Percentiles rank a stretch among this genome's conserved stretches.
Evolutionary conservation across 2,797 vertebrate genomes (phyloP).

Genomic region (Champsocephalus esox): DNA sequence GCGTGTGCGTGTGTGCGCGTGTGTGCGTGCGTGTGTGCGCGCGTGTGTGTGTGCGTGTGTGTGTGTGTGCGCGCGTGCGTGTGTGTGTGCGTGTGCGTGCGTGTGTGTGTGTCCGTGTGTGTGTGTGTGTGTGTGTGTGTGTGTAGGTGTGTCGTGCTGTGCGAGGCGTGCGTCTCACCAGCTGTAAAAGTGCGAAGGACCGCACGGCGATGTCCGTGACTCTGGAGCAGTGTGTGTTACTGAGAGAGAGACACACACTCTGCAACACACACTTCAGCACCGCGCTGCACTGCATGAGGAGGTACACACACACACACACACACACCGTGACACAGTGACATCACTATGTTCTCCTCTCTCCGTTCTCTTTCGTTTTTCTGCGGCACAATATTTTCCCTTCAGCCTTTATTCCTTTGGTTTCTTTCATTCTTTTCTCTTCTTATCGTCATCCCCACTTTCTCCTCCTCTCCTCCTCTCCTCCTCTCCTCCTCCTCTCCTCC

Average conservation of each 20-base stretch:
- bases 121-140: slow-evolving; percentile 29
- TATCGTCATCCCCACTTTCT: too few relatives aligned
- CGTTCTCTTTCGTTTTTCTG: too few relatives aligned
- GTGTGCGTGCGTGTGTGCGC: slow-evolving; percentile 13
- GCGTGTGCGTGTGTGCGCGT: slow-evolving; percentile 83
- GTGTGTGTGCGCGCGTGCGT: slow-evolving; percentile 53
- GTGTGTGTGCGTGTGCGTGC: slow-evolving; percentile 88
- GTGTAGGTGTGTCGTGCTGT: slow-evolving; percentile 88
- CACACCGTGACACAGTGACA: too few relatives aligned
- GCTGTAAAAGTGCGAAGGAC: slow-evolving; percentile 94
- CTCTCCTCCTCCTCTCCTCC: not conserved
- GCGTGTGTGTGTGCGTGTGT: slow-evolving; percentile 22
- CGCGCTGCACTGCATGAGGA: slow-evolving; percentile 92
- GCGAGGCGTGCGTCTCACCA: slow-evolving; percentile 91
- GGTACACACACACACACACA: slow-evolving; percentile 54
- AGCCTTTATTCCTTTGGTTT: too few relatives aligned
- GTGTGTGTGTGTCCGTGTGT: slow-evolving; percentile 8
- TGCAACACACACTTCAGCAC: slow-evolving; percentile 87
- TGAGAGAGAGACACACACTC: slow-evolving; percentile 88
- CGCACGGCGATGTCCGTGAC: slow-evolving; percentile 94
- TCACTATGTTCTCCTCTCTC: too few relatives aligned
- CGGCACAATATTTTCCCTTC: too few relatives aligned
- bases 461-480: not conserved
- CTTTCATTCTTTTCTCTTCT: too few relatives aligned
- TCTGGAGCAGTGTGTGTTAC: slow-evolving; percentile 89